These are phyloP conservation scores for Chromobotia macracanthus DNA, from an alignment of 2,797 vertebrate genomes.

Conservation along the genomic window DNA sequence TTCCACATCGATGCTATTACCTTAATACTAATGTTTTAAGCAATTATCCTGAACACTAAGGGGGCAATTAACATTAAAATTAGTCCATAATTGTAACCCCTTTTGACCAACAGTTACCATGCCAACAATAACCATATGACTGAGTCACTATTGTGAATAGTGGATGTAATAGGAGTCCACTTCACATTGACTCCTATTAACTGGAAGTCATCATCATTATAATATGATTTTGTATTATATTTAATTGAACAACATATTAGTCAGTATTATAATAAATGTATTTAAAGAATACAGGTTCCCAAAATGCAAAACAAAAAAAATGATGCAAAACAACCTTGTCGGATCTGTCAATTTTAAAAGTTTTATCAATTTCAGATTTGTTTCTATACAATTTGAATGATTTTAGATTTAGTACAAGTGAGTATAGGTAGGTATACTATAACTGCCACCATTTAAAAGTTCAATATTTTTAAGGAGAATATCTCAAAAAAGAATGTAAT, in stretches of 20 bases:
- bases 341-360: no score
- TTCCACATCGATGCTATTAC: conserved; percentile 18
- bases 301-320: no score
- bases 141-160: conserved; percentile 16
- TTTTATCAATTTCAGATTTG: no score
- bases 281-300: no score
- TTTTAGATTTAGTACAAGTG: no score
- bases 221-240: neutral
- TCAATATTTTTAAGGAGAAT: no score
- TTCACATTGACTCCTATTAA: neutral
- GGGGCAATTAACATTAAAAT: conserved; percentile 40
- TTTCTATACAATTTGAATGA: no score
- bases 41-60: conserved; percentile 42
- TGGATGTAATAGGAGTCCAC: neutral
- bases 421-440: no score
- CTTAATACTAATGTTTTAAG: conserved; percentile 18
- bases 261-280: neutral
- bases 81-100: conserved; percentile 40
- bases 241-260: conserved; percentile 13
- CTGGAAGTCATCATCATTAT: neutral
- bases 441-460: no score
- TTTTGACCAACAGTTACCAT: conserved; percentile 45
- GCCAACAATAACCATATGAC: conserved; percentile 48
- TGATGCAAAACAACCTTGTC: no score
- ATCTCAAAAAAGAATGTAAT: no score